A percentile compares a stretch with the other conserved stretches of the same genome.
Evolutionary conservation across 2,888 invertebrate species (phyloP).

Genomic region (Mimumesa dahlbomi): DNA sequence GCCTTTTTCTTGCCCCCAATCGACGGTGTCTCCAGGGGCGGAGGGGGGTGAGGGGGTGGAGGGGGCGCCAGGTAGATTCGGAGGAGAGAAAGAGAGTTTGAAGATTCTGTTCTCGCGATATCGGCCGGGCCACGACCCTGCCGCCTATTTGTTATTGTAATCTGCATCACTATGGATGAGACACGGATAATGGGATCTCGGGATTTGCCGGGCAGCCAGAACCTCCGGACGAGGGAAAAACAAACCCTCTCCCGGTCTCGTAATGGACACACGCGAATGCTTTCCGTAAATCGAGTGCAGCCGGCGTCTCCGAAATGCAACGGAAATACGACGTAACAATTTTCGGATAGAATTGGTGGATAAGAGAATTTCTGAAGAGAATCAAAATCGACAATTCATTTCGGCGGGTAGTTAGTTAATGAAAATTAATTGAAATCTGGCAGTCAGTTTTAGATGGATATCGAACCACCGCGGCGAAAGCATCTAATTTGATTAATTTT

Average conservation of each 20-base stretch:
- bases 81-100: constrained; percentile 15
- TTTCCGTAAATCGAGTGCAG: constrained; percentile 8
- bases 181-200: constrained; percentile 70
- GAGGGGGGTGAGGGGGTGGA: too few relatives aligned
- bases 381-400: too few relatives aligned
- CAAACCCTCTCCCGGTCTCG: constrained; percentile 31
- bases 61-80: constrained; percentile 39
- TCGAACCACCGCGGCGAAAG: too few relatives aligned
- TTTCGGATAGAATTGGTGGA: too few relatives aligned
- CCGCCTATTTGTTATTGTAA: constrained; percentile 76
- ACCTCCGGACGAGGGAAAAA: constrained; percentile 46
- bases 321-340: neutral
- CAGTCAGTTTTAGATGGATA: too few relatives aligned
- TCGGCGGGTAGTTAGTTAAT: too few relatives aligned
- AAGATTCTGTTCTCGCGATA: constrained; percentile 60
- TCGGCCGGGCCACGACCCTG: constrained; percentile 52
- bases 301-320: neutral
- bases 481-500: too few relatives aligned
- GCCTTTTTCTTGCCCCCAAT: constrained; percentile 33
- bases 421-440: too few relatives aligned
- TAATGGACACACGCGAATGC: constrained; percentile 43
- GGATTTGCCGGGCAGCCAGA: constrained; percentile 66
- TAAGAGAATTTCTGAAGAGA: too few relatives aligned
- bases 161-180: constrained; percentile 76
- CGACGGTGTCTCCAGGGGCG: constrained; percentile 36